Percentiles rank a stretch among this genome's conserved stretches.
phyloP scores from a whole-genome alignment of 2,113 vertebrate species.

The Fregetta grallaria region DNA sequence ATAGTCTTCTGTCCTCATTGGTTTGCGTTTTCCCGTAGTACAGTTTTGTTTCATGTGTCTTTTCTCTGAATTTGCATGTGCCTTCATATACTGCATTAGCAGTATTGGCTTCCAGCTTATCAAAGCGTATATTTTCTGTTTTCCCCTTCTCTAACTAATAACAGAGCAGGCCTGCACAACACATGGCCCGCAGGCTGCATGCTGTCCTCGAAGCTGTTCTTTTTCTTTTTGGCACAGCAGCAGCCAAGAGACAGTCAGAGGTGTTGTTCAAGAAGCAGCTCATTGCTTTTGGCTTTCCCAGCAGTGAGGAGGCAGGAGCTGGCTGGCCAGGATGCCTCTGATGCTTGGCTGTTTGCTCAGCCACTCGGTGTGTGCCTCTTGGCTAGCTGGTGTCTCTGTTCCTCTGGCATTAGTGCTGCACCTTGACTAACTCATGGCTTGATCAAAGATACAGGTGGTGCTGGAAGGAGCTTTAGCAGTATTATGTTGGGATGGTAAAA shows the following conservation, averaged over 20 bases:
- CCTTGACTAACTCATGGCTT: neutral
- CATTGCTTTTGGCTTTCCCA: neutral
- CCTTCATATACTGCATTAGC: neutral
- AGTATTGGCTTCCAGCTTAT: neutral
- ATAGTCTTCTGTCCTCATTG: neutral
- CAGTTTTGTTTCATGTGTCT: neutral
- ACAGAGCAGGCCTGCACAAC: neutral
- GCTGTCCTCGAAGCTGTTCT: slow-evolving; percentile 4
- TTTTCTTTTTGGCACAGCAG: neutral
- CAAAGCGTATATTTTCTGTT: neutral
- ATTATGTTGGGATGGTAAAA: neutral
- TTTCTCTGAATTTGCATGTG: neutral
- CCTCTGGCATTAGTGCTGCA: neutral
- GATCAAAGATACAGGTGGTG: neutral
- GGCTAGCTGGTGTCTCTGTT: neutral
- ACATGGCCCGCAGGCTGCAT: neutral
- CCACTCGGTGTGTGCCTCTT: neutral
- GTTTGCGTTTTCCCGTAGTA: neutral
- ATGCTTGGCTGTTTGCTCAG: neutral
- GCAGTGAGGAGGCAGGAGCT: neutral
- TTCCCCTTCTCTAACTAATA: neutral
- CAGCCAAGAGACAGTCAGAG: neutral
- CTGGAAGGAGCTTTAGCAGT: neutral
- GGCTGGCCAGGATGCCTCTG: neutral
- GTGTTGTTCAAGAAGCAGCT: slow-evolving; percentile 6